Conservation (phyloP, 1,140 invertebrate species). For the Drosophila teissieri region DNA sequence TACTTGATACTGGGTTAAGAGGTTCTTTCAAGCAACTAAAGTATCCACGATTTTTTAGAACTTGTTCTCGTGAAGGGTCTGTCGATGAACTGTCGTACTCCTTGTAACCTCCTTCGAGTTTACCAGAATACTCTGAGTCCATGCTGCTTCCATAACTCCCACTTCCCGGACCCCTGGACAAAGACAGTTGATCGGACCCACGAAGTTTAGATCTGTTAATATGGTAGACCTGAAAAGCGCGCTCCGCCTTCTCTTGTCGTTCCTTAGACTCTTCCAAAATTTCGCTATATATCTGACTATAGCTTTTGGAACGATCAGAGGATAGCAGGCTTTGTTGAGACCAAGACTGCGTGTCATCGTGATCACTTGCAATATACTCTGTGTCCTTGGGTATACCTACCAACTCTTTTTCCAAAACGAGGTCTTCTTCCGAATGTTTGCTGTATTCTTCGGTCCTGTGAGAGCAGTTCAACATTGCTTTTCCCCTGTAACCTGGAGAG, state of each 20-base stretch:
- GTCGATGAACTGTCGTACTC: background rate
- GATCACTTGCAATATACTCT: conserved; percentile 2
- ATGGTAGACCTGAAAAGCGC: conserved; percentile 26
- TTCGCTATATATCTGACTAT: conserved; percentile 68
- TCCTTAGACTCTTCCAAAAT: conserved; percentile 56
- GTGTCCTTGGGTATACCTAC: background rate
- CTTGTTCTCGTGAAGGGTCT: too few relatives aligned
- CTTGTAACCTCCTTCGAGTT: background rate
- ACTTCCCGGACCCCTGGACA: background rate
- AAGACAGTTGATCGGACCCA: background rate
- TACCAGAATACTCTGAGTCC: conserved; percentile 3
- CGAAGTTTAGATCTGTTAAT: conserved; percentile 22
- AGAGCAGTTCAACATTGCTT: background rate
- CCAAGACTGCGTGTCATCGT: background rate
- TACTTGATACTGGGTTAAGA: too few relatives aligned
- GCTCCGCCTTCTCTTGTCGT: conserved; percentile 51
- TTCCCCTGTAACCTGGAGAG: background rate
- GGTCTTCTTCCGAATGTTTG: background rate
- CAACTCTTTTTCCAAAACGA: background rate
- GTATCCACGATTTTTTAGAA: too few relatives aligned
- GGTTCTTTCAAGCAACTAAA: too few relatives aligned
- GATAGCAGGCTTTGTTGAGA: conserved; percentile 16
- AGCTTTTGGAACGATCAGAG: conserved; percentile 58
- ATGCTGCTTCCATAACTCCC: conserved; percentile 2
- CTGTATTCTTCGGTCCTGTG: background rate